phyloP scores from a whole-genome alignment of 35 echinoderm and acorn worm genomes.

The Eucidaris tribuloides region DNA sequence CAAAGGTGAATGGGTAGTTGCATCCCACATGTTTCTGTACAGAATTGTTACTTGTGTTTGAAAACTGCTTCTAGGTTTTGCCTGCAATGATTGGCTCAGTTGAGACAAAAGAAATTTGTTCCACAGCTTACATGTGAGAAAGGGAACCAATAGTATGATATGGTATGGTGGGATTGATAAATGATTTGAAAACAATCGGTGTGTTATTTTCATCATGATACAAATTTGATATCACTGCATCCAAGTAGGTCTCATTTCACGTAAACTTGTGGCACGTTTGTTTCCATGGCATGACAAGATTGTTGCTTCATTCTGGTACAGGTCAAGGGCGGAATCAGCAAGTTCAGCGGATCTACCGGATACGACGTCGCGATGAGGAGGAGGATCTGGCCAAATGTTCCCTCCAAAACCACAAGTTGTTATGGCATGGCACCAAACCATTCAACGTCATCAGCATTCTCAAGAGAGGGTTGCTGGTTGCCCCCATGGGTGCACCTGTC shows the following conservation, averaged over 20 bases:
- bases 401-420: conserved; percentile 67
- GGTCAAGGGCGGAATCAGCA: neutral
- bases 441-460: conserved; percentile 93
- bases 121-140: too few species aligned
- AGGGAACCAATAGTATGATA: too few species aligned
- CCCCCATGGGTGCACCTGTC: conserved; percentile 58
- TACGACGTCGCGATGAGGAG: conserved; percentile 66
- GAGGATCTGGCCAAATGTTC: conserved; percentile 42
- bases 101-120: too few species aligned
- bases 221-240: neutral
- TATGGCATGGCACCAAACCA: conserved; percentile 89
- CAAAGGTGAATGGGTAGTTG: too few species aligned
- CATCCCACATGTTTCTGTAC: too few species aligned
- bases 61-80: too few species aligned
- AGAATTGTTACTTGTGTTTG: too few species aligned
- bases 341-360: conserved; percentile 61
- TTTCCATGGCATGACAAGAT: neutral
- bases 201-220: neutral
- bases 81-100: too few species aligned
- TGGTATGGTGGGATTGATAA: too few species aligned
- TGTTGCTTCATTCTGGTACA: neutral
- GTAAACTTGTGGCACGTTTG: neutral
- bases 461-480: conserved; percentile 72
- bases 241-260: neutral
- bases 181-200: neutral